These are phyloP conservation scores for Pegoplata infirma DNA, from an alignment of 2,888 invertebrate genomes.

Conservation along the genomic window DNA sequence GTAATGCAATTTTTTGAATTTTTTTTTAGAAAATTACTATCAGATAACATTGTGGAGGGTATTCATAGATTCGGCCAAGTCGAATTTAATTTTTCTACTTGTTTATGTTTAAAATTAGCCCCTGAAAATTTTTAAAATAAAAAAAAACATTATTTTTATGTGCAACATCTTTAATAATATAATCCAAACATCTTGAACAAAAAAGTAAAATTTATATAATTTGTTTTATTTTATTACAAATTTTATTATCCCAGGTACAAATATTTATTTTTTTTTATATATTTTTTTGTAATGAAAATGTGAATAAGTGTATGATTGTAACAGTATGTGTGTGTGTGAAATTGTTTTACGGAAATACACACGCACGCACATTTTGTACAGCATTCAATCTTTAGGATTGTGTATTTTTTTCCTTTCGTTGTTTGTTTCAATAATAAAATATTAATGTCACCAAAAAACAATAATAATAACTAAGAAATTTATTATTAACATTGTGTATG, in stretches of 20 bases:
- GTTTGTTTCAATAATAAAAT: slow-evolving; percentile 41
- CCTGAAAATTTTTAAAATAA: too few species aligned
- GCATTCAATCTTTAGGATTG: background rate
- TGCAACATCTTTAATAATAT: slow-evolving; percentile 5
- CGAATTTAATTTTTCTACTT: too few species aligned
- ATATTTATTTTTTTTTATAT: background rate
- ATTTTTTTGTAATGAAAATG: background rate
- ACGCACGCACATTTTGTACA: background rate
- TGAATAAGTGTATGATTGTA: background rate
- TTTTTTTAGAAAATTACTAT: too few species aligned
- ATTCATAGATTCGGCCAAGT: too few species aligned
- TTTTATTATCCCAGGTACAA: slow-evolving; percentile 46
- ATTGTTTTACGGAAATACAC: background rate
- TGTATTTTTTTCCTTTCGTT: background rate
- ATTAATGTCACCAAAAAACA: slow-evolving; percentile 39
- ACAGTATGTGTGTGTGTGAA: background rate
- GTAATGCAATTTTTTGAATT: too few species aligned
- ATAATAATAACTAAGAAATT: slow-evolving; percentile 35
- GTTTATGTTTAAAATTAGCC: too few species aligned
- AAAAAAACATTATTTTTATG: slow-evolving; percentile 21
- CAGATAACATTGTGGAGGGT: too few species aligned
- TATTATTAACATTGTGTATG: slow-evolving; percentile 9
- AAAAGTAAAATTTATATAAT: slow-evolving; percentile 17
- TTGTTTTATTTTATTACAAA: slow-evolving; percentile 42
- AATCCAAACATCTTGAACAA: slow-evolving; percentile 4